These are phyloP conservation scores for Tetrax tetrax DNA, from an alignment of 2,113 vertebrate species.

Conservation along the genomic window DNA sequence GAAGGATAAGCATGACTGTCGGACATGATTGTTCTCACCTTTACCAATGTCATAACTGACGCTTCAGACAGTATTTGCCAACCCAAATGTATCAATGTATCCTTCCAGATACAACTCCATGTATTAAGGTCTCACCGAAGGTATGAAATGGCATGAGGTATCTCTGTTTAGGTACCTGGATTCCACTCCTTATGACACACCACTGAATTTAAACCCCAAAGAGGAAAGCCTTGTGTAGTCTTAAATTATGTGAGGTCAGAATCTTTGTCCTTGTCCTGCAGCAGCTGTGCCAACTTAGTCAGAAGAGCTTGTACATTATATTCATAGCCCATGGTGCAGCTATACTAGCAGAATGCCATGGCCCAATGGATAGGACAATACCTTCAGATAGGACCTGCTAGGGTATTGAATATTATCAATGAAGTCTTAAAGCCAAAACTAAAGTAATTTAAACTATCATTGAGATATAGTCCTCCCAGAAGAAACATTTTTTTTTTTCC, in stretches of 20 bases:
- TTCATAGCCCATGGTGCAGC: neutral
- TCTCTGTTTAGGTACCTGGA: neutral
- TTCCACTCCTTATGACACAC: neutral
- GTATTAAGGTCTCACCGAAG: neutral
- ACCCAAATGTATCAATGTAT: neutral
- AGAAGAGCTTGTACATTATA: neutral
- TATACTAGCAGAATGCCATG: neutral
- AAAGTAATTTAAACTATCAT: neutral
- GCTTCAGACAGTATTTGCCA: neutral
- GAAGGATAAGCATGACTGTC: neutral
- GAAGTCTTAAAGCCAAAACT: neutral
- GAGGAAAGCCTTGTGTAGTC: neutral
- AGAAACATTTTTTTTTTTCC: neutral
- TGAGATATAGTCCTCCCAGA: neutral
- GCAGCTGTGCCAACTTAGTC: neutral
- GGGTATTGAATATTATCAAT: neutral
- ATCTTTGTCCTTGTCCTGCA: constrained; percentile 8
- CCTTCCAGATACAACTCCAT: neutral
- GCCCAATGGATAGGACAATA: neutral
- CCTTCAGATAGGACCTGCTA: neutral
- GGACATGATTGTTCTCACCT: neutral
- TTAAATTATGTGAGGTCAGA: neutral
- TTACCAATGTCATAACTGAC: neutral
- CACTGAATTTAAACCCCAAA: neutral
- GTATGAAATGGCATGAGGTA: neutral